These are phyloP conservation scores for Edolisoma coerulescens DNA, from an alignment of 2,113 vertebrate genomes.

Conservation along the genomic window DNA sequence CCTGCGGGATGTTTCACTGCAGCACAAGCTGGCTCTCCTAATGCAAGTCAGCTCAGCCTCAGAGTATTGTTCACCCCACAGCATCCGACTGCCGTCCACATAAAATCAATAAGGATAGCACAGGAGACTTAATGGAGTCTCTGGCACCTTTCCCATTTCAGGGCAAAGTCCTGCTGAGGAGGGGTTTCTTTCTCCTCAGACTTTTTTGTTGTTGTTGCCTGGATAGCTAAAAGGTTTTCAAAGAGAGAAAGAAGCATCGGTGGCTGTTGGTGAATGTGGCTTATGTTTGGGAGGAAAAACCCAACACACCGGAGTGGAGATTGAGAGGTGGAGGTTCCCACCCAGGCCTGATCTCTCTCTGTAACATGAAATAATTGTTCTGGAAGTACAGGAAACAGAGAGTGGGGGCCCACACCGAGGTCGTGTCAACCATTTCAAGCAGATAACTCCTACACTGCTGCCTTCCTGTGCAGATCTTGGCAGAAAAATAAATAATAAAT, in stretches of 20 bases:
- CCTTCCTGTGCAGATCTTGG: conserved; percentile 2
- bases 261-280: neutral
- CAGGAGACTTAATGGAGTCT: conserved; percentile 29
- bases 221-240: neutral
- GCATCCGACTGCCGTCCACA: neutral
- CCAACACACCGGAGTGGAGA: neutral
- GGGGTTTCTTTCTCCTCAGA: neutral
- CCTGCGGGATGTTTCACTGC: neutral
- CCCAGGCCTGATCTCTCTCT: neutral
- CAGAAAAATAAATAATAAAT: neutral
- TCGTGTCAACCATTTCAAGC: neutral
- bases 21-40: neutral
- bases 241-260: neutral
- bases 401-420: neutral
- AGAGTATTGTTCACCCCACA: neutral
- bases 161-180: conserved; percentile 10
- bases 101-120: neutral
- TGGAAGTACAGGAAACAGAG: neutral
- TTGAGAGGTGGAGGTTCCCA: neutral
- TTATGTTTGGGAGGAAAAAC: neutral
- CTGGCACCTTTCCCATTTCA: conserved; percentile 44
- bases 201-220: neutral
- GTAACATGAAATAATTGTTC: neutral
- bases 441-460: conserved; percentile 31
- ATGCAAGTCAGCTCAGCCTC: neutral